These are phyloP conservation scores for Dioctria linearis DNA, from an alignment of 2,888 invertebrate genomes.

Conservation along the genomic window DNA sequence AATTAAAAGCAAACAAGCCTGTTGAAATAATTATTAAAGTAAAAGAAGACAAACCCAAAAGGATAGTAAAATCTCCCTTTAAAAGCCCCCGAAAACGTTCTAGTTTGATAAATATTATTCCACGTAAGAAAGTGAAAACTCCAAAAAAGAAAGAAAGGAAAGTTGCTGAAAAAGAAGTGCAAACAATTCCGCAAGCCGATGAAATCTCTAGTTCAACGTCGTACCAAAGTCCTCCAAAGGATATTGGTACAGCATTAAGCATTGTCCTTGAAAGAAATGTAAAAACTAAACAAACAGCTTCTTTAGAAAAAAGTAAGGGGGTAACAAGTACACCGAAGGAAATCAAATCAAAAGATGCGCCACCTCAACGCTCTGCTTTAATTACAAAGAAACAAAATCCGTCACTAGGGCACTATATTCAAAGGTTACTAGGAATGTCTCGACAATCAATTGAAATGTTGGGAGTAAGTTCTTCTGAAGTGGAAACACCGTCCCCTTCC, in stretches of 20 bases:
- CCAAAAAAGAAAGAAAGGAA: slow-evolving; percentile 58
- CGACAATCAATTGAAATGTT: slow-evolving; percentile 72
- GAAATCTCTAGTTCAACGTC: slow-evolving; percentile 66
- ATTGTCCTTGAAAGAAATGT: not conserved
- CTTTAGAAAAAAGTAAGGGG: not conserved
- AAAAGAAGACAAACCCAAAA: slow-evolving; percentile 61
- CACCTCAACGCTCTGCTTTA: slow-evolving; percentile 1
- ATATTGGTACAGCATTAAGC: slow-evolving; percentile 13
- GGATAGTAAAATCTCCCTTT: slow-evolving; percentile 29
- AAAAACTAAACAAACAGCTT: not conserved
- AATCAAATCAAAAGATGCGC: not conserved
- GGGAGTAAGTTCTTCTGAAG: slow-evolving; percentile 71
- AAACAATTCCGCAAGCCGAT: slow-evolving; percentile 59
- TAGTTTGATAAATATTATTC: slow-evolving; percentile 21
- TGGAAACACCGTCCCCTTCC: slow-evolving; percentile 72
- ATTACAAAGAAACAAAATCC: slow-evolving; percentile 65
- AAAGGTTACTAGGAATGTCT: slow-evolving; percentile 73
- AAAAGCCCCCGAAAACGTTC: slow-evolving; percentile 60
- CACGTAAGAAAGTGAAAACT: slow-evolving; percentile 54
- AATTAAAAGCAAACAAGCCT: slow-evolving; percentile 57
- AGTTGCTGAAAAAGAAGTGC: not conserved
- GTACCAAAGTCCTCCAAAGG: slow-evolving; percentile 64
- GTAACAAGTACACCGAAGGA: not conserved
- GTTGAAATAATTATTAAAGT: slow-evolving; percentile 67
- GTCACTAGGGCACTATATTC: slow-evolving; percentile 70